Evolutionary conservation across 2,888 invertebrate species (phyloP).

Genomic region (Pycnomerus fuliginosus): DNA sequence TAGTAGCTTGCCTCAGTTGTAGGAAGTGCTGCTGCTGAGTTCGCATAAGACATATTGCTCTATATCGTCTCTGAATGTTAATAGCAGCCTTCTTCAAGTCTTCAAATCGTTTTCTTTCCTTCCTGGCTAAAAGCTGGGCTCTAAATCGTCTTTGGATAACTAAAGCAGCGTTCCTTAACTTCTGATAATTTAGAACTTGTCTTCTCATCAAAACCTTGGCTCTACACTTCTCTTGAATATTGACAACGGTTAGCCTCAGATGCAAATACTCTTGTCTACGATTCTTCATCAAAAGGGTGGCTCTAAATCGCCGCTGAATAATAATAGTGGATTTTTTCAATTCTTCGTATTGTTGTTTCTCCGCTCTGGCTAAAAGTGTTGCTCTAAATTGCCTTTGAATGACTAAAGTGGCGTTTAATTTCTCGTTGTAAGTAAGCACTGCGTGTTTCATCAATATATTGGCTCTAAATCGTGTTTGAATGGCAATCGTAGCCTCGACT

Average conservation of each 20-base stretch:
- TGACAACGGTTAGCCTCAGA: slow-evolving; percentile 34
- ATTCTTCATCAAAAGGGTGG: slow-evolving; percentile 39
- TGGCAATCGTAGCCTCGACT: slow-evolving; percentile 39
- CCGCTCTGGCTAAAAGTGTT: slow-evolving; percentile 35
- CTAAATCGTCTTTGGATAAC: slow-evolving; percentile 53
- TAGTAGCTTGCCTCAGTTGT: slow-evolving; percentile 41
- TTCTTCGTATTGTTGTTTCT: slow-evolving; percentile 41
- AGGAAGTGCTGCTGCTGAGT: slow-evolving; percentile 38
- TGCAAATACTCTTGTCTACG: slow-evolving; percentile 27
- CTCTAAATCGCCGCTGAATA: slow-evolving; percentile 54
- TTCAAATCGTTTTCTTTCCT: slow-evolving; percentile 41
- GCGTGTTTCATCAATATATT: slow-evolving; percentile 24
- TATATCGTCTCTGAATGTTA: slow-evolving; percentile 52
- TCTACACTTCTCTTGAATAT: slow-evolving; percentile 42
- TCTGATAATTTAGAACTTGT: slow-evolving; percentile 4
- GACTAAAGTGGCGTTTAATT: slow-evolving; percentile 30
- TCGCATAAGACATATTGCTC: slow-evolving; percentile 42
- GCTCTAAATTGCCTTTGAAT: slow-evolving; percentile 51
- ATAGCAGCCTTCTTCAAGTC: slow-evolving; percentile 31
- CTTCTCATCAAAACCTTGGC: slow-evolving; percentile 33
- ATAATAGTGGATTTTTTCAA: slow-evolving; percentile 44
- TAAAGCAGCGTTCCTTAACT: slow-evolving; percentile 30
- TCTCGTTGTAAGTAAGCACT: slow-evolving; percentile 1
- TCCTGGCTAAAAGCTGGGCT: slow-evolving; percentile 43
- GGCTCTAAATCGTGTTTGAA: slow-evolving; percentile 47